These are phyloP conservation scores for Onychostoma macrolepis DNA, from an alignment of 2,113 vertebrate genomes.

Conservation along the genomic window DNA sequence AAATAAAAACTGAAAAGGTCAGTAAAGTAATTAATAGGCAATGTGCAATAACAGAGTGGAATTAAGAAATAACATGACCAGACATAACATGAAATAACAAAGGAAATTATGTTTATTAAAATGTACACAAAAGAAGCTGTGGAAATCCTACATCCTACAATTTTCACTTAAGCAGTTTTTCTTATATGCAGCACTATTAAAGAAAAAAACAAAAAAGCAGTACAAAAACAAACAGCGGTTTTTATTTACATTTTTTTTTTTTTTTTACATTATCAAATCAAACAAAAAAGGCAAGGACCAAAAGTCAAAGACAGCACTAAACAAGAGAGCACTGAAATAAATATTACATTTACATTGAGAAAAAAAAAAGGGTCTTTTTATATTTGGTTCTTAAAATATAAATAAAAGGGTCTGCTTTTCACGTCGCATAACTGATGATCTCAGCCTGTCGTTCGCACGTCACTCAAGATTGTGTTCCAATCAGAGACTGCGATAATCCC, in stretches of 20 bases:
- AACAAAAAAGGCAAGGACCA: neutral
- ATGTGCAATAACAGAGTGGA: neutral
- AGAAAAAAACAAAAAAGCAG: neutral
- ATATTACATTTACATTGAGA: neutral
- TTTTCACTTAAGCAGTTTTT: neutral
- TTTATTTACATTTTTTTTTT: neutral
- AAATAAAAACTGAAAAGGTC: neutral
- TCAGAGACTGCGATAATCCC: neutral
- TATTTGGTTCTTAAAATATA: neutral
- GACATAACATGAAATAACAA: neutral
- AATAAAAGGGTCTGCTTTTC: neutral
- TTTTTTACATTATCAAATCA: neutral
- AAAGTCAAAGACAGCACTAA: neutral
- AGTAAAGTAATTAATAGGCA: neutral
- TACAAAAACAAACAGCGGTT: neutral
- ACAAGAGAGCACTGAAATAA: neutral
- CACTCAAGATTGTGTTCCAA: constrained; percentile 10
- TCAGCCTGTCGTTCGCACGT: neutral
- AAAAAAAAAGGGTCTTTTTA: neutral
- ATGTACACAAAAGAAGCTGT: neutral
- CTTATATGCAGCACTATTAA: neutral
- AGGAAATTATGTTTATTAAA: neutral
- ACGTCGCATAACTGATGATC: neutral
- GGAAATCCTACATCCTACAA: neutral
- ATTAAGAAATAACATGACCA: neutral